Conservation (phyloP, 2,888 invertebrate species). For the Xestia c-nigrum region DNA sequence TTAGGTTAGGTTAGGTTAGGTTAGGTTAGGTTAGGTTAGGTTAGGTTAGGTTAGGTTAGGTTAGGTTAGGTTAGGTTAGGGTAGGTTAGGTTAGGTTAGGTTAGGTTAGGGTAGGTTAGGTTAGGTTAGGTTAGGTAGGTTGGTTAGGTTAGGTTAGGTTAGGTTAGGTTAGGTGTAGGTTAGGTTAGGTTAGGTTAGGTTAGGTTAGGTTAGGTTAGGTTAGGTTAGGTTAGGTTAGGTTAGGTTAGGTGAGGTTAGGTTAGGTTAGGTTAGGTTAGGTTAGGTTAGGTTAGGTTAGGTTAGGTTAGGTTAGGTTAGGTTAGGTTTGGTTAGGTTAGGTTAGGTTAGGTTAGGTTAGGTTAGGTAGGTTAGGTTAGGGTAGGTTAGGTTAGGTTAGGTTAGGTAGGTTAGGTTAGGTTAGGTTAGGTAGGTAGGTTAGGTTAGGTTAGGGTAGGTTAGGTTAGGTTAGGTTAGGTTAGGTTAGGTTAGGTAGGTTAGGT, state of each 20-base stretch:
- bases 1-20: constrained; percentile 42
- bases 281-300: constrained; percentile 40
- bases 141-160: too few species aligned
- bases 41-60: neutral
- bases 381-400: too few species aligned
- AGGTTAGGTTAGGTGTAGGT: too few species aligned
- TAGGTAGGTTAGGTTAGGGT: constrained; percentile 66
- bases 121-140: too few species aligned
- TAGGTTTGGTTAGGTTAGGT: constrained; percentile 60
- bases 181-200: constrained; percentile 48
- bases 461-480: constrained; percentile 16
- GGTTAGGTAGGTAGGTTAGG: too few species aligned
- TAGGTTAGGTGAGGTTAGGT: constrained; percentile 51
- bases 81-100: too few species aligned
- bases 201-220: constrained; percentile 48
- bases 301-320: constrained; percentile 53
- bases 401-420: too few species aligned
- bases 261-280: constrained; percentile 51
- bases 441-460: too few species aligned
- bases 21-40: too few species aligned
- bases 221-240: constrained; percentile 33
- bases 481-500: too few species aligned
- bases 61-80: too few species aligned
- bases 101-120: too few species aligned
- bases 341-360: constrained; percentile 60